A percentile compares a stretch with the other conserved stretches of the same genome.
Conservation (phyloP, 2,113 vertebrate species). For the Apodemus speciosus region DNA sequence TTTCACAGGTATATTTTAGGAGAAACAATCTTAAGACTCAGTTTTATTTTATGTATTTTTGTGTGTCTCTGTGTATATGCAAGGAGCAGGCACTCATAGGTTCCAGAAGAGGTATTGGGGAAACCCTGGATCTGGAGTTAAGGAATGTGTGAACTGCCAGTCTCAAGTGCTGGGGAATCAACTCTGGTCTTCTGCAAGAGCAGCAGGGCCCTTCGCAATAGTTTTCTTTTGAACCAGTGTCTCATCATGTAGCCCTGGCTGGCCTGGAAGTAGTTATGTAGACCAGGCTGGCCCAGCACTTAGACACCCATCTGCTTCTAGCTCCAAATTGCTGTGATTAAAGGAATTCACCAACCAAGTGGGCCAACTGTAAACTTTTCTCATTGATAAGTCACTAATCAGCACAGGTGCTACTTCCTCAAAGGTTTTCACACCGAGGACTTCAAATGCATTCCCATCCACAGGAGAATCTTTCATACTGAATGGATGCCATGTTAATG, state of each 20-base stretch:
- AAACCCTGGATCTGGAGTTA: neutral
- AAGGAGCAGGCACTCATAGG: neutral
- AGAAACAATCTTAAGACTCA: neutral
- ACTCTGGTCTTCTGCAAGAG: neutral
- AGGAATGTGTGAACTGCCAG: neutral
- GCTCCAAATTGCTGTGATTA: neutral
- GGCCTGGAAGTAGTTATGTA: neutral
- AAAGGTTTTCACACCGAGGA: neutral
- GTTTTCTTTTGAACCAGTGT: neutral
- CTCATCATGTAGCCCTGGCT: neutral
- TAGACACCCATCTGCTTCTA: neutral
- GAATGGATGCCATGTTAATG: neutral
- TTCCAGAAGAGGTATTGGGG: neutral
- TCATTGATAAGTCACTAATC: neutral
- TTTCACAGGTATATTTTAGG: neutral
- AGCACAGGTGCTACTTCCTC: neutral
- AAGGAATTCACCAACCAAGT: neutral
- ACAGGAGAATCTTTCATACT: neutral
- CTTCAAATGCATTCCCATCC: neutral
- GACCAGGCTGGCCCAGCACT: neutral
- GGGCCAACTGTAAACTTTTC: neutral
- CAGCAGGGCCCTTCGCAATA: neutral
- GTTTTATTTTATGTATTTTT: neutral
- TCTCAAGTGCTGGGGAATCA: neutral
- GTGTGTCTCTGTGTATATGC: neutral